Base-by-base conservation (phyloP, 2,113 vertebrate genomes). In the Aplodontia rufa region DNA sequence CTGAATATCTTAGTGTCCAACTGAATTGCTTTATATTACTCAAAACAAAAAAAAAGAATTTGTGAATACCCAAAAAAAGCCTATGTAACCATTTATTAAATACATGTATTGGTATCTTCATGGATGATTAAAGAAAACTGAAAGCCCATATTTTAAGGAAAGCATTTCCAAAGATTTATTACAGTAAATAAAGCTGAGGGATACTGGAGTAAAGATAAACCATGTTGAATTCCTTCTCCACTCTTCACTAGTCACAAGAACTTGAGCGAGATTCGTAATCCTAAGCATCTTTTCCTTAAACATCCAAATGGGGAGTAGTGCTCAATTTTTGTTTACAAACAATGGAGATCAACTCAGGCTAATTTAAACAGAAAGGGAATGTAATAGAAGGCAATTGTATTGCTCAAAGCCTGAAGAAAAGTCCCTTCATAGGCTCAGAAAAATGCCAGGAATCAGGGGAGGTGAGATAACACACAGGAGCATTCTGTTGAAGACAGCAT, bases 281-380 rank as follows among this genome's bases (percentile, higher is more conserved):
- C 19, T 51, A 74, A 64, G 37, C 32, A 6, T 47, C 51, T 60
- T 60, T 51, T 35, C 6, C 74, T 84, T 68, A 91, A 96, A 83
- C n/a, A 87, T 47, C 24, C 74, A 58, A 79, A 42, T 58, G 53
- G 16, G 1, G 7, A 85, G 45, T 49, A 51, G 45, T 74, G 55
- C 10, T 40, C 49, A 24, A 19, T 49, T 94, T 91, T 64, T 91
- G n/a, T 83, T 82, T 86, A 86, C 35, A 93, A 96, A 96, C 35
- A 80, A 22, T 12, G 62, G n/a, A 85, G 47, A 37, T 30, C 19
- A 87, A 35, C 13, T 62, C 51, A 60, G 32, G 37, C 84, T 42
- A 92, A 94, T n/a, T 71, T 62, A 91, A 80, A 90, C 53, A 94
- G 58, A 89, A 93, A 88, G 84, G 51, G 22, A 86, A 83, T 83